These are phyloP conservation scores for Smittia sp. DNA, from an alignment of 2,888 invertebrate species.

Conservation along the genomic window DNA sequence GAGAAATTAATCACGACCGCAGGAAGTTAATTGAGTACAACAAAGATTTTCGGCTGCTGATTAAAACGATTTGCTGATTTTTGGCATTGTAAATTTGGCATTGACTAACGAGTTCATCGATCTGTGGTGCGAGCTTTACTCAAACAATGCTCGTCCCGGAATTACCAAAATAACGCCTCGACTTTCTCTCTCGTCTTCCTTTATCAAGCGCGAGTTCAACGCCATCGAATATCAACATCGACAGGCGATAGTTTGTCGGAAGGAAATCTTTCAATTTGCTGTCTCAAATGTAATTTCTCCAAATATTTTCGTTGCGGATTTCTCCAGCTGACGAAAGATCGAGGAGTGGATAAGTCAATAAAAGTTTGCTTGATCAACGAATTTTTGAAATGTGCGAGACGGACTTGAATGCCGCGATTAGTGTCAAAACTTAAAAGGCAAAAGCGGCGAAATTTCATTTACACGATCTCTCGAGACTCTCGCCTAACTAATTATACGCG, in stretches of 20 bases:
- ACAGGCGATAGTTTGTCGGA: too few relatives aligned
- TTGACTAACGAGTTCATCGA: too few relatives aligned
- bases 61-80: too few relatives aligned
- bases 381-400: constrained; percentile 5
- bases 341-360: constrained; percentile 18
- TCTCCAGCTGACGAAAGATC: not conserved
- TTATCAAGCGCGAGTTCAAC: not conserved
- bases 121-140: too few relatives aligned
- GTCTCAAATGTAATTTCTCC: not conserved
- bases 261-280: not conserved
- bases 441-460: constrained; percentile 2
- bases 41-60: too few relatives aligned
- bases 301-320: constrained; percentile 1
- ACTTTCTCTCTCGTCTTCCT: not conserved
- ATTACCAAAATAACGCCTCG: too few relatives aligned
- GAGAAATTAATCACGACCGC: too few relatives aligned
- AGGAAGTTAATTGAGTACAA: too few relatives aligned
- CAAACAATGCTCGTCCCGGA: too few relatives aligned
- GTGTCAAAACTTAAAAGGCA: not conserved
- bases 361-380: not conserved
- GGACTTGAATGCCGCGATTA: not conserved
- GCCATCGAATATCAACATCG: not conserved
- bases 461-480: not conserved
- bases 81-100: too few relatives aligned
- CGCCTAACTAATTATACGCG: not conserved